A percentile compares a stretch with the other conserved stretches of the same genome.
Conservation (phyloP, 1,140 invertebrate genomes). For the Drosophila pseudoananassae region DNA sequence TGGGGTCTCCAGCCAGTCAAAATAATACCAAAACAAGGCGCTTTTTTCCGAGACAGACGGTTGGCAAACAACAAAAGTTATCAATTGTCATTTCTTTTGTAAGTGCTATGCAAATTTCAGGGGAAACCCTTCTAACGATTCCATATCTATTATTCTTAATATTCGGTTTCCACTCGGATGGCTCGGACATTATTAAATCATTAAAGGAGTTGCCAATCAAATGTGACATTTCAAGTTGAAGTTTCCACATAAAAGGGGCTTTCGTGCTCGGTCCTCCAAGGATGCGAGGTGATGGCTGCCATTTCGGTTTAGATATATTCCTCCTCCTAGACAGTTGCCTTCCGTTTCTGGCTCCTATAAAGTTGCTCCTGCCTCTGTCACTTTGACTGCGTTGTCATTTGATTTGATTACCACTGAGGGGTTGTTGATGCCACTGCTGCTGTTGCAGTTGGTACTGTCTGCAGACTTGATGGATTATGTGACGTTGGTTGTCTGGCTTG, state of each 20-base stretch:
- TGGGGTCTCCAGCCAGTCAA: slow-evolving; percentile 48
- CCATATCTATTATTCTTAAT: slow-evolving; percentile 18
- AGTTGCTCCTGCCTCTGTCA: slow-evolving; percentile 29
- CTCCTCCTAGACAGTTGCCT: slow-evolving; percentile 35
- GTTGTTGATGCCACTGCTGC: slow-evolving; percentile 9
- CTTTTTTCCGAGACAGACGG: slow-evolving; percentile 29
- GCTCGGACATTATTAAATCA: slow-evolving; percentile 67
- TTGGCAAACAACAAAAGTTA: slow-evolving; percentile 65
- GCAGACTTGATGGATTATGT: slow-evolving; percentile 73
- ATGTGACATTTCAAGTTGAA: slow-evolving; percentile 61
- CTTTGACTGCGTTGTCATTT: slow-evolving; percentile 69
- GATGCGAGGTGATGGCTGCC: slow-evolving; percentile 6
- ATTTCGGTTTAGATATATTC: slow-evolving; percentile 4
- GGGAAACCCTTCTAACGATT: neutral
- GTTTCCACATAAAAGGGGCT: neutral
- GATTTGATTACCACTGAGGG: slow-evolving; percentile 72
- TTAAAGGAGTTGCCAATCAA: slow-evolving; percentile 76
- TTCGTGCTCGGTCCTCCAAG: neutral
- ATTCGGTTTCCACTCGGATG: slow-evolving; percentile 7
- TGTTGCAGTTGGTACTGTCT: slow-evolving; percentile 65
- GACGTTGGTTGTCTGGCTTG: slow-evolving; percentile 44
- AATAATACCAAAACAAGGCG: slow-evolving; percentile 67
- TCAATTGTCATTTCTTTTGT: slow-evolving; percentile 60
- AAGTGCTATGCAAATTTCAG: slow-evolving; percentile 63
- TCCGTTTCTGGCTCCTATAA: slow-evolving; percentile 40